Conservation (phyloP, 1,140 invertebrate genomes). For the Drosophila mojavensis region DNA sequence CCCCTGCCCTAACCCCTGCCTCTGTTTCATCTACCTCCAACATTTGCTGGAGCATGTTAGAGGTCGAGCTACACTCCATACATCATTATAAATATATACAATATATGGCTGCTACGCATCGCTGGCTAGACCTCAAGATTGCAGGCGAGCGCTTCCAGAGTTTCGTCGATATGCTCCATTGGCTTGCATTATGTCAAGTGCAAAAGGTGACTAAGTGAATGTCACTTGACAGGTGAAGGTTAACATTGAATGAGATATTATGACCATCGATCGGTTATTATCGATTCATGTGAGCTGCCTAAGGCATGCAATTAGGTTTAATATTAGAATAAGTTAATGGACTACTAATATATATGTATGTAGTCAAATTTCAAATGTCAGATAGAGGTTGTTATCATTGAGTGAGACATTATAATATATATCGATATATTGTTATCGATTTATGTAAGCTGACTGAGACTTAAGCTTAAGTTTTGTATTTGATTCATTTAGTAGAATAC, state of each 20-base stretch:
- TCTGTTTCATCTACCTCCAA: neutral
- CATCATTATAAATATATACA: no score
- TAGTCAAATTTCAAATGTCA: no score
- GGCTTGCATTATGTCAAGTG: constrained; percentile 36
- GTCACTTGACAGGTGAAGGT: constrained; percentile 22
- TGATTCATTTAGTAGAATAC: no score
- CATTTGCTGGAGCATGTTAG: constrained; percentile 1
- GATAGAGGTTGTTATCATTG: no score
- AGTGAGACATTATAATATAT: no score
- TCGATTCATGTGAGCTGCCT: no score
- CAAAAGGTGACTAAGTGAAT: constrained; percentile 24
- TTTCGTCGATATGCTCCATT: constrained; percentile 35
- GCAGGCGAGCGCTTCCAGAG: constrained; percentile 5
- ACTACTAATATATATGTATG: no score
- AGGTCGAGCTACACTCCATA: constrained; percentile 1
- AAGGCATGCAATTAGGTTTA: no score
- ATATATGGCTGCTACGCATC: constrained; percentile 27
- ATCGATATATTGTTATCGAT: no score
- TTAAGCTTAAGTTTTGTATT: no score
- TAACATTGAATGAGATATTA: constrained; percentile 9
- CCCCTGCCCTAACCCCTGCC: neutral
- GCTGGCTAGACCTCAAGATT: constrained; percentile 20
- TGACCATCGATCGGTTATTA: neutral
- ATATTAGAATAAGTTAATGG: no score
- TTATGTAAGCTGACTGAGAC: no score